Evolutionary conservation across 2,113 vertebrate genomes (phyloP).

Genomic region (Gavialis gangeticus): DNA sequence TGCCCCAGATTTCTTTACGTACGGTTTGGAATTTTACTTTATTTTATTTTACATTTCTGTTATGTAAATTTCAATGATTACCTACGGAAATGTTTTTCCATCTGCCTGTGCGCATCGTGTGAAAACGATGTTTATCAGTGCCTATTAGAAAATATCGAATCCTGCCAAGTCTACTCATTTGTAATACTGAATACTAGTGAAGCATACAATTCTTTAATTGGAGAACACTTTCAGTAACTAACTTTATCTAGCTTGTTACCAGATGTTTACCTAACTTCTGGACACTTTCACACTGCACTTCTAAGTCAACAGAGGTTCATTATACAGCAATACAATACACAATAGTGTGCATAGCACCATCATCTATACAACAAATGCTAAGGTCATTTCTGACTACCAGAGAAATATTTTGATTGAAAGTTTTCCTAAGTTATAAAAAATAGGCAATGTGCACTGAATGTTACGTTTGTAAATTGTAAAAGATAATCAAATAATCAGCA

Average conservation of each 20-base stretch:
- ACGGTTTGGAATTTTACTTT: too few relatives aligned
- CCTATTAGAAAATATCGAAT: too few relatives aligned
- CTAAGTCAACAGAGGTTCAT: background rate
- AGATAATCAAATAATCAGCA: constrained; percentile 25
- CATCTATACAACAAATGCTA: background rate
- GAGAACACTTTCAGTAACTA: background rate
- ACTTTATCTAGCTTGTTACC: background rate
- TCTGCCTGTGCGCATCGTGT: too few relatives aligned
- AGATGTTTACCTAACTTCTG: background rate
- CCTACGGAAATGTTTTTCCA: too few relatives aligned
- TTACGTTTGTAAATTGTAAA: constrained; percentile 30
- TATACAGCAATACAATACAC: background rate
- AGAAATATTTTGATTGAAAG: constrained; percentile 27
- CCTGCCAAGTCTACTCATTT: too few relatives aligned
- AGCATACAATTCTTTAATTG: constrained; percentile 1
- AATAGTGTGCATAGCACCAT: background rate
- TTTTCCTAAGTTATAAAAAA: constrained; percentile 25
- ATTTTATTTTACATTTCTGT: too few relatives aligned
- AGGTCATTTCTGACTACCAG: constrained; percentile 2
- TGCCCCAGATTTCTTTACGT: too few relatives aligned
- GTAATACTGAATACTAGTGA: background rate
- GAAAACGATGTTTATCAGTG: too few relatives aligned
- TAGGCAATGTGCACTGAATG: background rate
- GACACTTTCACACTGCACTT: background rate
- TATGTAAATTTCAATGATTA: too few relatives aligned